Base-by-base conservation (phyloP, 2,797 vertebrate genomes). In the Characodon lateralis region DNA sequence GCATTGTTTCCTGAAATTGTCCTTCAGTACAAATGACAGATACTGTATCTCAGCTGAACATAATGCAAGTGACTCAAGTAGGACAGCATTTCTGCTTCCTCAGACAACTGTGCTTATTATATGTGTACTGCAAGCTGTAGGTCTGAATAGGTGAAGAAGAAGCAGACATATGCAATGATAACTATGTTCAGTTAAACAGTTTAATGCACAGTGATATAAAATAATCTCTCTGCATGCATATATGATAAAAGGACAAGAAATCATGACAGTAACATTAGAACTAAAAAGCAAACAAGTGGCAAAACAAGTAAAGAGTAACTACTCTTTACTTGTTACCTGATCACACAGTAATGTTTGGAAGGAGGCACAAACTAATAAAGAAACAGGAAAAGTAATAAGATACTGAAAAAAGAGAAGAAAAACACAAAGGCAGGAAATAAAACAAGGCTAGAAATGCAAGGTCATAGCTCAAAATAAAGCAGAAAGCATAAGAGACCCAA, bases 61-160 rank as follows among this genome's bases (percentile, higher is more conserved):
- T 70, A 66, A 86, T 77, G 78, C 71, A 73, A 61, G 85, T 28
- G 66, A 90, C n/a, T 78, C 77, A 91, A 89, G 51, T 76, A 48
- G 78, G 85, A 28, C 84, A 84, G 87, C 88, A 73, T 85, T 88
- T 90, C 80, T 74, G 2, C 82, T 71, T 65, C 58, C 79, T 83
- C 82, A 84, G 66, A 84, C 78, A 69, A 55, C 43, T 69, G 66
- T 35, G 73, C 65, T 72, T 71, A 80, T 76, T 76, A 53, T 77
- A 28, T 74, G 65, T 75, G 10, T 63, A n/a, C 22, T 43, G 35
- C 24, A n/a, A 65, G 61, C 48, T 56, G 41, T 43, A 73, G 72
- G 72, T 80, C 7, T 72, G 51, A 63, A 63, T 9, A 48, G 46
- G 24, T 24, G 48, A 2, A 71, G 14, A 39, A 46, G 35, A 66